Evolutionary conservation across 2,888 invertebrate species (phyloP).

Genomic region (Caenorhabditis doughertyi): DNA sequence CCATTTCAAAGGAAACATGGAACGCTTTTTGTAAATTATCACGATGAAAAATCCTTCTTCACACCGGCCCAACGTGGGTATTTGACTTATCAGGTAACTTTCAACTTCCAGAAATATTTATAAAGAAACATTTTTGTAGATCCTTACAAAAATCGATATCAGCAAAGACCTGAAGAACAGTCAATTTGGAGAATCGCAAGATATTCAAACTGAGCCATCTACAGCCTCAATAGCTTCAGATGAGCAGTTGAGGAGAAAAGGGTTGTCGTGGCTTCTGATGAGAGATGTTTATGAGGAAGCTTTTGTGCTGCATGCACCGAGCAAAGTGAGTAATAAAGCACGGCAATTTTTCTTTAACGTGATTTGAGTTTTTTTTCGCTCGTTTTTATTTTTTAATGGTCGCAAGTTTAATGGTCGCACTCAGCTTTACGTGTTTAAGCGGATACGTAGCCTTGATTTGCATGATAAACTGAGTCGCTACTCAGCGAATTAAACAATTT

Average conservation of each 20-base stretch:
- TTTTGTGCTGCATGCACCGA: slow-evolving; percentile 83
- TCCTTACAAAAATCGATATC: slow-evolving; percentile 71
- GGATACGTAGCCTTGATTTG: no score
- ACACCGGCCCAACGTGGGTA: slow-evolving; percentile 66
- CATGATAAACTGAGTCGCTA: no score
- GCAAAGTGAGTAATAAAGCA: slow-evolving; percentile 54
- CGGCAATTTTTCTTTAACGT: no score
- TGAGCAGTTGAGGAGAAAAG: slow-evolving; percentile 76
- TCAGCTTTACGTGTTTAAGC: no score
- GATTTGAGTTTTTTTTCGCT: no score
- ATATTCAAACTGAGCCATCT: background rate
- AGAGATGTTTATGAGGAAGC: slow-evolving; percentile 83
- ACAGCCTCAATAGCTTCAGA: slow-evolving; percentile 38
- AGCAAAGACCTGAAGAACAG: slow-evolving; percentile 45
- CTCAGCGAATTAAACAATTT: no score
- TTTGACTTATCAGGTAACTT: slow-evolving; percentile 69
- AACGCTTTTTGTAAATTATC: slow-evolving; percentile 65
- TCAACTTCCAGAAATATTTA: background rate
- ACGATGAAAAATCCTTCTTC: slow-evolving; percentile 70
- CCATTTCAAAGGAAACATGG: slow-evolving; percentile 73
- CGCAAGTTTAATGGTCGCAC: no score
- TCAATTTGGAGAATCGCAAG: slow-evolving; percentile 2
- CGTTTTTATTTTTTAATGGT: no score
- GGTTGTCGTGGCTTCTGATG: slow-evolving; percentile 83
- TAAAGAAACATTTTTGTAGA: slow-evolving; percentile 34